Evolutionary conservation across 64 coral and sea anemone species (phyloP).

Genomic region (Actinia equina): DNA sequence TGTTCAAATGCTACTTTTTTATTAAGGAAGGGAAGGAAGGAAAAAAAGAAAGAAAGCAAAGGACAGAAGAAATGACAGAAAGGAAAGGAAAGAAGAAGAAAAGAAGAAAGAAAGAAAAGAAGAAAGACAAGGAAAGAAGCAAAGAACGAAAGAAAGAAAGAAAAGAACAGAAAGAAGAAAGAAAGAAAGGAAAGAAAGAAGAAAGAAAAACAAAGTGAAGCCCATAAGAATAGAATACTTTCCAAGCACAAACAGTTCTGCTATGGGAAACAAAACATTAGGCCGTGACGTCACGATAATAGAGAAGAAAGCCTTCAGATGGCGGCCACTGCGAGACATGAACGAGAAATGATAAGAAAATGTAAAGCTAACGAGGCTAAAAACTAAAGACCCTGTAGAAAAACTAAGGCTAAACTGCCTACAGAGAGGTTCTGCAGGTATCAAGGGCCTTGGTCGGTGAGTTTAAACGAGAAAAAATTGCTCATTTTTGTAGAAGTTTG

Average conservation of each 20-base stretch:
- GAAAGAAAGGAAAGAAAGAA: too few species aligned
- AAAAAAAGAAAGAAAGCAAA: too few species aligned
- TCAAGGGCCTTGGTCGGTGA: conserved; percentile 96
- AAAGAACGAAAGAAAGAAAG: neutral
- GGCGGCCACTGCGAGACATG: conserved; percentile 86
- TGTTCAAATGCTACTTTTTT: too few species aligned
- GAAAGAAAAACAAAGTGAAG: neutral
- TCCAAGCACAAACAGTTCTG: neutral
- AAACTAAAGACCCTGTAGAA: conserved; percentile 70
- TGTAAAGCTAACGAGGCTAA: conserved; percentile 63
- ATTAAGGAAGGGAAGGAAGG: too few species aligned
- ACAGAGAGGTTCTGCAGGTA: conserved; percentile 89
- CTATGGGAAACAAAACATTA: conserved; percentile 48
- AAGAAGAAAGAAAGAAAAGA: too few species aligned
- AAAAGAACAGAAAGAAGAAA: too few species aligned
- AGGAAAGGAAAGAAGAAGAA: too few species aligned
- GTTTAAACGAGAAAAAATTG: neutral
- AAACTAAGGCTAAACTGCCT: conserved; percentile 82
- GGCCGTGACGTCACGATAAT: conserved; percentile 55
- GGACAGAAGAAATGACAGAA: too few species aligned
- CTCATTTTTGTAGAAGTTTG: neutral
- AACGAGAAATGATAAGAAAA: conserved; percentile 82
- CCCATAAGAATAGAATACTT: neutral
- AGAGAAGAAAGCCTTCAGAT: conserved; percentile 66
- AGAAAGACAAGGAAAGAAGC: too few species aligned